Evolutionary conservation across 2,888 invertebrate species (phyloP), one percentile per base, ranked within the genome.

Genomic region (Philhelius pedissequus): DNA sequence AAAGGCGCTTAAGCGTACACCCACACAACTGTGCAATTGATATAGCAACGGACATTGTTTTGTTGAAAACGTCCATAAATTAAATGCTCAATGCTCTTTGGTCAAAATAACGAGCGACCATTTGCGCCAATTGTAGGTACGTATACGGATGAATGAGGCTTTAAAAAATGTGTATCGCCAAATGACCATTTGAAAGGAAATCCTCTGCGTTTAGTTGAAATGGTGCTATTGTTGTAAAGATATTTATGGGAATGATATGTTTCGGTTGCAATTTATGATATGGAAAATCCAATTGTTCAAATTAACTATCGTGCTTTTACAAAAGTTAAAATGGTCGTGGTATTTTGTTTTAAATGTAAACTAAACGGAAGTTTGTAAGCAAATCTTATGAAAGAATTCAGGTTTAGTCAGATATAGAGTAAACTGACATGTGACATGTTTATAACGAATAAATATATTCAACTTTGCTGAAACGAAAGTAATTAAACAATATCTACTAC

Each of bases 51-150:
- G 71, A 40, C 56, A 83, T 78, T 78, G 75, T 80, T 80, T 80
- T 68, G 76, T 32, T 71, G 58, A 30, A 56, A 66, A 80, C 35
- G 45, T 43, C 75, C 80, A 84, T 84, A 84, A 84, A 80, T 84
- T 84, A 80, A 80, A 80, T 40, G 66, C 60, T 69, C 35, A 50
- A 75, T 43, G 40, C 68, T 32, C 43, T 70, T 69, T 50, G 73
- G 68, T 9, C 54, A 54, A 52, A 62, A 73, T 62, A 60, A 54
- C 54, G 68, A 68, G 40, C 45, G 27, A 18, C 27, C 71, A 69
- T 76, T 64, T 56, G 73, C 60, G 48, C 30, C 30, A 48, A 32
- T 30, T 45, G 64, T 8, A n/a, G 22, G 5, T 22, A n/a, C 20
- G 20, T 48, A 32, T 32, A 32, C 30, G 32, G 32, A 30, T 64